Base-by-base conservation (phyloP, 92 coral and sea anemone genomes). In the Porites lobata region DNA sequence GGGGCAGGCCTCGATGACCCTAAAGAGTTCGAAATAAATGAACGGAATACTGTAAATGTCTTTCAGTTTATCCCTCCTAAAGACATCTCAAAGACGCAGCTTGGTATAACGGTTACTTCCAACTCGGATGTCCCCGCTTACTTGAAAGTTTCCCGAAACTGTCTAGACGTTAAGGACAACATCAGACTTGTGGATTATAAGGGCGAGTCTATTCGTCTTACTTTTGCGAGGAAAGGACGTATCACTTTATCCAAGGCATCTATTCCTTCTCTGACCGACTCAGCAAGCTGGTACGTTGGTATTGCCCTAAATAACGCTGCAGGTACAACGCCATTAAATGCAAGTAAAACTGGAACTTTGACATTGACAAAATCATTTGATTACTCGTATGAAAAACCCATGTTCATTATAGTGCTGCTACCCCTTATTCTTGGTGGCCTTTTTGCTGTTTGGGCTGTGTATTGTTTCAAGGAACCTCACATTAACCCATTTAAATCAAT, bases 41-140 rank as follows among this genome's bases (percentile, higher is more conserved):
- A 32, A 3, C 6, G 3, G 59, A 72, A 80, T 52, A 32, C 22
- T 50, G 22, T 72, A 26, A 66, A 1, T 6, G 51, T 94, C 29
- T 94, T 88, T 75, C 24, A 77, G 81, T 77, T 77, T 54, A 62
- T 38, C 53, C 81, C 69, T 2, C 22, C 69, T 58, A 47, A 77
- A 61, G 69, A 77, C 50, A 77, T 77, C 69, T 77, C 81, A 29
- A 8, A 43, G 20, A 77, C 69, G n/a, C 81, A 77, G 38, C 81
- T 77, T 77, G 81, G 61, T 47, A 26, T 77, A 12, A 78, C 82
- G n/a, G 70, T 38, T 20, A 32, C 58, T 78, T 62, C 71, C 19
- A 6, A 17, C 32, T 38, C 70, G 10, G 81, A 78, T 43, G 56
- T 38, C 1, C 71, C 82, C 18, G 38, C 70, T 18, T 65, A 65